Evolutionary conservation across 2,888 invertebrate species (phyloP), one percentile per base, ranked within the genome.

Genomic region (Eilema sororculum): DNA sequence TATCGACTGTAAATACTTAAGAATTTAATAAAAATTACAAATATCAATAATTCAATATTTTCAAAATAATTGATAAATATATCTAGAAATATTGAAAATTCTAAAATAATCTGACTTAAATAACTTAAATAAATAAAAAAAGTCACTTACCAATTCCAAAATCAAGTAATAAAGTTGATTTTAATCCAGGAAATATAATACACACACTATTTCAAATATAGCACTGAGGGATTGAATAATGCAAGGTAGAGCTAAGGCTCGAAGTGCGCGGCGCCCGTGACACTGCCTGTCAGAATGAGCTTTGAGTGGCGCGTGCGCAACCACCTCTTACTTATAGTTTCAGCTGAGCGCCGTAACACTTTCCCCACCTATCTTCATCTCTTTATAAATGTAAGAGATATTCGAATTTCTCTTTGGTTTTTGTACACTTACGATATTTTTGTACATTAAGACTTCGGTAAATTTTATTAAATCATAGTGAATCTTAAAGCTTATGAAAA

Each of bases 321-420:
- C 71, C 68, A 78, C 81, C 90, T 87, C 87, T 83, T 94, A 94
- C 94, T 95, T 95, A 94, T 95, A 95, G 90, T 88, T 92, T 94
- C 90, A 89, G 88, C 75, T 73, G 77, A 76, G 81, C 83, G 77
- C 81, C 86, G 91, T 91, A 90, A 89, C 91, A 94, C 93, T 93
- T 94, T 94, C 93, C 93, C 95, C 92, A 87, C 91, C 90, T 84
- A 83, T 85, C 86, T 84, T 86, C 87, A 88, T 90, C 86, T 90
- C 86, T 84, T 83, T 78, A 83, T 72, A 81, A 82, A 82, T 72
- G 71, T 73, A 81, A 78, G 76, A 79, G 78, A 78, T 80, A 75
- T 73, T 71, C 62, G 73, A 87, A 86, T 89, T 90, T 88, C 86
- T 85, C 86, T 86, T 86, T 82, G 75, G 73, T 83, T 82, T 81